Percentiles rank a stretch among this genome's conserved stretches.
Evolutionary conservation across 1,140 invertebrate species (phyloP).

Genomic region (Brachystomella parvula): DNA sequence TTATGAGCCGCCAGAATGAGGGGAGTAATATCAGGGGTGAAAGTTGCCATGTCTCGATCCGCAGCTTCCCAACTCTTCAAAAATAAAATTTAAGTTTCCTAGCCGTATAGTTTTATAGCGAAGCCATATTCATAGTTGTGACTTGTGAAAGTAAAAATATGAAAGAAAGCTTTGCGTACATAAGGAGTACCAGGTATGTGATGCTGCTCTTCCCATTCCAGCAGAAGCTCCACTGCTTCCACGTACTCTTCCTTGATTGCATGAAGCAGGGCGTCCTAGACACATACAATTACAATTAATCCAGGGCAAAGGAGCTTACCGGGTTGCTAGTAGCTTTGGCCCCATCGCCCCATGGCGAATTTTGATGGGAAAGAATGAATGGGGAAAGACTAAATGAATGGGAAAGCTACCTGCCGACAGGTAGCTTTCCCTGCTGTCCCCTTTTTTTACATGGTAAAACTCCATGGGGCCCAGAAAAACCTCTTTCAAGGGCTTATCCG

Average conservation of each 20-base stretch:
- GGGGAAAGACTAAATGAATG: too few species aligned
- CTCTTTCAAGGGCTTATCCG: too few species aligned
- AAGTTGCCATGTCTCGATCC: conserved; percentile 67
- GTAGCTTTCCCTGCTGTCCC: too few species aligned
- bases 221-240: conserved; percentile 81
- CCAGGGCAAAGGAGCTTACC: too few species aligned
- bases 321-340: too few species aligned
- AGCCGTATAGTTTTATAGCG: not conserved
- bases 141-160: too few species aligned
- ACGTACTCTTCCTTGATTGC: conserved; percentile 92
- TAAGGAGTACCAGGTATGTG: conserved; percentile 67
- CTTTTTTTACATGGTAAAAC: too few species aligned
- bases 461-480: too few species aligned
- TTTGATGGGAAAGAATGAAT: too few species aligned
- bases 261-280: conserved; percentile 76
- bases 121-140: not conserved
- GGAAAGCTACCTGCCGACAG: too few species aligned
- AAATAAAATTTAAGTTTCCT: not conserved
- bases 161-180: conserved; percentile 46
- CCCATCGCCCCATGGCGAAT: too few species aligned
- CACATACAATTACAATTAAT: not conserved
- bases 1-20: conserved; percentile 79
- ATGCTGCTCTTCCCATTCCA: conserved; percentile 75
- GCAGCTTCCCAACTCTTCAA: conserved; percentile 74
- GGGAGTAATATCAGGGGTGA: conserved; percentile 81